Conservation (phyloP, 2,113 vertebrate genomes). For the Ciconia stormi region DNA sequence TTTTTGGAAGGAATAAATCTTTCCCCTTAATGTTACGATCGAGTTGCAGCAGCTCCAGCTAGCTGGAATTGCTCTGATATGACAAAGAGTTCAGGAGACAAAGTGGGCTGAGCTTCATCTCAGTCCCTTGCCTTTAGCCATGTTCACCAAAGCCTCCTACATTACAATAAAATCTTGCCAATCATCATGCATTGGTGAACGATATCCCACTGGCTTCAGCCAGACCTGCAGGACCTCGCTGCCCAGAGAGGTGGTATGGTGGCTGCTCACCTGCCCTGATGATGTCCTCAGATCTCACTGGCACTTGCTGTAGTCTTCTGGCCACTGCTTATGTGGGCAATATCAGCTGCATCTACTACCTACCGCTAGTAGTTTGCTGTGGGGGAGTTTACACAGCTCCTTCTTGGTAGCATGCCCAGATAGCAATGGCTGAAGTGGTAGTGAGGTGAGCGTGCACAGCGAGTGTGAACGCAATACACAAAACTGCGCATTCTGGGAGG, state of each 20-base stretch:
- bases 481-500: background rate
- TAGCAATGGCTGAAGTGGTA: background rate
- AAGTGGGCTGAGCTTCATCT: background rate
- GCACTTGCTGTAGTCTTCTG: background rate
- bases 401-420: too few species aligned
- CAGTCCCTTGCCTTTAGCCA: background rate
- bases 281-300: background rate
- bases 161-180: background rate
- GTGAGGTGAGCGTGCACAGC: background rate
- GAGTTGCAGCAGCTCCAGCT: background rate
- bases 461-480: background rate
- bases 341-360: background rate
- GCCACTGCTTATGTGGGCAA: background rate
- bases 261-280: background rate
- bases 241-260: background rate
- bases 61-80: background rate
- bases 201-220: background rate
- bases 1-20: background rate
- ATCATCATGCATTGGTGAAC: fast-evolving
- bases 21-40: background rate
- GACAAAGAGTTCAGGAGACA: background rate
- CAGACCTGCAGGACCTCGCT: background rate
- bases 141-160: background rate
- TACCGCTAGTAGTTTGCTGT: background rate
- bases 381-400: background rate